Evolutionary conservation across 2,888 invertebrate species (phyloP), one percentile per base, ranked within the genome.

Genomic region (Drosophila affinis): DNA sequence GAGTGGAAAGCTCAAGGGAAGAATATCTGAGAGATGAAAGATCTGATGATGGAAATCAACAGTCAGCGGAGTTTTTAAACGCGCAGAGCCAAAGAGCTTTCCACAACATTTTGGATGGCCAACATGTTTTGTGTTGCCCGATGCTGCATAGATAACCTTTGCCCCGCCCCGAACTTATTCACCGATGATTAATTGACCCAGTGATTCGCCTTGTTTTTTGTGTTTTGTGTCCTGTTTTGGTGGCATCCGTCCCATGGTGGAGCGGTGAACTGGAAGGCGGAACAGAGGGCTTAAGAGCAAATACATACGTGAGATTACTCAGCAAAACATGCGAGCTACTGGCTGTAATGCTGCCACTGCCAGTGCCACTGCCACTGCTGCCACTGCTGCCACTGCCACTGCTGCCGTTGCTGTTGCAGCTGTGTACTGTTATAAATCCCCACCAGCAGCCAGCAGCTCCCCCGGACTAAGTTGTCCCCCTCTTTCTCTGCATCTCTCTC

Each of bases 381-480:
- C n/a, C n/a, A n/a, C n/a, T n/a, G n/a, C 60, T 71, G 63, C 49
- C 74, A 59, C 10, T 48, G 63, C 68, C 51, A 63, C 51, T 72
- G 65, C 45, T 62, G 60, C 61, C 55, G 17, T 18, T 47, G 68
- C 68, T 51, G 63, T 71, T 82, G 85, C 87, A 79, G 72, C 78
- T 82, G 81, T 72, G 73, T 78, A 67, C 86, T 78, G 77, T 84
- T 81, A 77, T 81, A 84, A 82, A 81, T 82, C 81, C 75, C 81
- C 75, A 75, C 65, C 77, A 81, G 70, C 62, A 79, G 52, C 56
- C 63, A 62, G 7, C 44, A 3, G 7, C 21, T 44, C 34, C 9
- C 46, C 29, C 34, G 51, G 5, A 9, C n/a, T 17, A 27, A 44
- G 17, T 51, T 32, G 10, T 44, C 32, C 17, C 14, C 48, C 14